These are phyloP conservation scores for Psilanteris sp. DNA, from an alignment of 1,140 invertebrate species.

Conservation along the genomic window DNA sequence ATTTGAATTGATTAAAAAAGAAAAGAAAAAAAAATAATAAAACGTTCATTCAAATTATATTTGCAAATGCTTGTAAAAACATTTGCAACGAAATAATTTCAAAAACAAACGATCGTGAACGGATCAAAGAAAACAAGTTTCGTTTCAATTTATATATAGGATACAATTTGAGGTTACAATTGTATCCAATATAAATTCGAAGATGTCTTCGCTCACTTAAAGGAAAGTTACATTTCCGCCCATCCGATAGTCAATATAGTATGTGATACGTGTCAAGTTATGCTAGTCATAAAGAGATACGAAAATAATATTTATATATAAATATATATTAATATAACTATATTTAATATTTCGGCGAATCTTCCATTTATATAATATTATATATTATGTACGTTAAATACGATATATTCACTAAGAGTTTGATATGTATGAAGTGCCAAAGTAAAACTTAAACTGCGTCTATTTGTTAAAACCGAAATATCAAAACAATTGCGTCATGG, in stretches of 20 bases:
- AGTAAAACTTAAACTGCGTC: constrained; percentile 51
- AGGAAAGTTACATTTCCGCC: constrained; percentile 71
- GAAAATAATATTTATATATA: constrained; percentile 74
- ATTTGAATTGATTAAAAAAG: no score
- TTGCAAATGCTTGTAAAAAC: no score
- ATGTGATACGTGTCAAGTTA: constrained; percentile 79
- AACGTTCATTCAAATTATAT: no score
- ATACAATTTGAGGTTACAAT: no score
- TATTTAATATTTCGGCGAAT: constrained; percentile 67
- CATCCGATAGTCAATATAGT: constrained; percentile 80
- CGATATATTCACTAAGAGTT: constrained; percentile 66
- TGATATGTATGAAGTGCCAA: constrained; percentile 70
- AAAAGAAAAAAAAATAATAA: no score
- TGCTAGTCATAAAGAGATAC: constrained; percentile 73
- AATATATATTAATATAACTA: constrained; percentile 68
- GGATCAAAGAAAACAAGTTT: no score
- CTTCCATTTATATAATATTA: constrained; percentile 65
- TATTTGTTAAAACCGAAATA: constrained; percentile 16
- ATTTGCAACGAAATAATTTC: no score
- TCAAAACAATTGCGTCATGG: constrained; percentile 25
- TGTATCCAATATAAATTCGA: no score
- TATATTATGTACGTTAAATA: constrained; percentile 50
- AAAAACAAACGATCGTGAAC: no score
- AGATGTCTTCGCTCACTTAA: constrained; percentile 45
- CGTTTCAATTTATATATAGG: no score